phyloP scores from a whole-genome alignment of 2,888 invertebrate genomes.

The Erebia aethiops region DNA sequence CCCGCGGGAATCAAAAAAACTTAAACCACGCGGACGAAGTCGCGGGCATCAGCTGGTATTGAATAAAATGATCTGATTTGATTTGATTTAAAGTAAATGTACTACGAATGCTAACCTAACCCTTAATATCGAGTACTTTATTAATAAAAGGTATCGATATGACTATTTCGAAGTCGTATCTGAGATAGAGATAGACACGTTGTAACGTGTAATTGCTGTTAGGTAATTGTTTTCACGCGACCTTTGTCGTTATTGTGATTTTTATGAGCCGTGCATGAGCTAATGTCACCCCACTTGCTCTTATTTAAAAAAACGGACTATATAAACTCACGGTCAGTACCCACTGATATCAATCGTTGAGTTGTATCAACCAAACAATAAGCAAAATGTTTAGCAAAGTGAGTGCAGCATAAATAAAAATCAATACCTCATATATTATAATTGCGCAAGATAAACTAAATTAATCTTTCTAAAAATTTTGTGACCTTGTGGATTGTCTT shows the following conservation, averaged over 20 bases:
- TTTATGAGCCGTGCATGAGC: slow-evolving; percentile 26
- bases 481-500: slow-evolving; percentile 3
- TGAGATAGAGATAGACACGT: slow-evolving; percentile 5
- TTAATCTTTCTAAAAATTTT: background rate
- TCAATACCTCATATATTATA: background rate
- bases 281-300: slow-evolving; percentile 33
- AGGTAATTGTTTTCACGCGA: slow-evolving; percentile 28
- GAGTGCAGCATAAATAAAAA: slow-evolving; percentile 11
- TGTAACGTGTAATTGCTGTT: slow-evolving; percentile 27
- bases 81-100: too few species aligned
- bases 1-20: too few species aligned
- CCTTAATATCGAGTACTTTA: background rate
- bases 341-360: slow-evolving; percentile 36
- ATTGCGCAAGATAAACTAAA: slow-evolving; percentile 7
- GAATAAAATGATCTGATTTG: too few species aligned
- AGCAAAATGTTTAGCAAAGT: slow-evolving; percentile 38
- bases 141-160: slow-evolving; percentile 8
- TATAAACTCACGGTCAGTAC: slow-evolving; percentile 35
- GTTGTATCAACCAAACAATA: slow-evolving; percentile 24
- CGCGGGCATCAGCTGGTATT: too few species aligned
- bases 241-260: slow-evolving; percentile 35
- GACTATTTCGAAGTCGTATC: background rate
- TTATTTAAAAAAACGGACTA: slow-evolving; percentile 28
- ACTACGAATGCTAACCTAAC: background rate
- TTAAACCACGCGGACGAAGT: too few species aligned